These are phyloP conservation scores for Rosalia funebris DNA, from an alignment of 2,888 invertebrate genomes.

Conservation along the genomic window DNA sequence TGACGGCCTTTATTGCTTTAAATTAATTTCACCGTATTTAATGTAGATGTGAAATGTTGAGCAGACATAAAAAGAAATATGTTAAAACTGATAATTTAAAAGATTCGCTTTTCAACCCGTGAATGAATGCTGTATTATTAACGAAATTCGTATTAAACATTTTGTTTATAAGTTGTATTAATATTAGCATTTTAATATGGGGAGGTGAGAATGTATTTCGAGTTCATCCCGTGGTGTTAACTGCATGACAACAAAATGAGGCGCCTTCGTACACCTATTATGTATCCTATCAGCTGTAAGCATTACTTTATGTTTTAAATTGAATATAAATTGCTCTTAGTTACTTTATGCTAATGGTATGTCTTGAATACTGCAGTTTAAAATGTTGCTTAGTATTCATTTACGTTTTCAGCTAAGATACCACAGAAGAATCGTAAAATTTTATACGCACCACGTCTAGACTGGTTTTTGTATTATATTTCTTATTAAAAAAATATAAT, in stretches of 20 bases:
- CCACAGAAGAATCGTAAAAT: conserved; percentile 4
- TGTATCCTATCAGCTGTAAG: background rate
- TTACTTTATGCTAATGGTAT: background rate
- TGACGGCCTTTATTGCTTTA: too few relatives aligned
- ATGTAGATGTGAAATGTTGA: too few relatives aligned
- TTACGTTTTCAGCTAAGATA: background rate
- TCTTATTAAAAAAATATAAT: background rate
- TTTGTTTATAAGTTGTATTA: too few relatives aligned
- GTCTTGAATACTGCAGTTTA: background rate
- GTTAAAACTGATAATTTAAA: too few relatives aligned
- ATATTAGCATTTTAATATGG: too few relatives aligned
- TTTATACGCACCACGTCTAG: conserved; percentile 16
- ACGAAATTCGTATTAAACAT: too few relatives aligned
- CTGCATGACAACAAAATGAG: background rate
- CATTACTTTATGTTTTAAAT: conserved; percentile 2
- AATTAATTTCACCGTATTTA: too few relatives aligned
- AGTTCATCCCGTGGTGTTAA: background rate
- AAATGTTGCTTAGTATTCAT: background rate
- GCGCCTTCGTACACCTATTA: background rate
- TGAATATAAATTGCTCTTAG: conserved; percentile 2
- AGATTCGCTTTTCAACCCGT: too few relatives aligned
- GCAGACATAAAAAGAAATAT: too few relatives aligned
- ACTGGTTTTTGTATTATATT: conserved; percentile 2
- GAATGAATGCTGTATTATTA: too few relatives aligned
- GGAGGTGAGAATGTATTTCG: too few relatives aligned